These are phyloP conservation scores for Stenopsyche tienmushanensis DNA, from an alignment of 1,140 invertebrate genomes.

Conservation along the genomic window DNA sequence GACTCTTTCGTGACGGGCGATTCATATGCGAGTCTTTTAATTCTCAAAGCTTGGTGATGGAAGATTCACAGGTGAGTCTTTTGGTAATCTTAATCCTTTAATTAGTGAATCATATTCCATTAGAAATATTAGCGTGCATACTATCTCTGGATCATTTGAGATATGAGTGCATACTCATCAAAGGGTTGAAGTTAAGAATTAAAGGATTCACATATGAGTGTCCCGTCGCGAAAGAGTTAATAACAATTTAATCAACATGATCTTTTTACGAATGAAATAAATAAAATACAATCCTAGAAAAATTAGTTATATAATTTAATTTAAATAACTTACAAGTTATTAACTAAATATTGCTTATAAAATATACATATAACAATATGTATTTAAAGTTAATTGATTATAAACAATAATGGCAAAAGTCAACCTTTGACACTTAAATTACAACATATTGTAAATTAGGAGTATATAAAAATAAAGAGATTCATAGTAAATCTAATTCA, in stretches of 20 bases:
- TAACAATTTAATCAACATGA: not conserved
- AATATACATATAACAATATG: slow-evolving; percentile 26
- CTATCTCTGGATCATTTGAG: no score
- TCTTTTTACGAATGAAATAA: not conserved
- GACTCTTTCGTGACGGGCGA: no score
- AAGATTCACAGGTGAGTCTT: no score
- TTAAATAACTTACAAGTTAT: slow-evolving; percentile 40
- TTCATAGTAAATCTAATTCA: slow-evolving; percentile 20
- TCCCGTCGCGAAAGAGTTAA: no score
- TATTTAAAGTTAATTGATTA: slow-evolving; percentile 1
- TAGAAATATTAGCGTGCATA: no score
- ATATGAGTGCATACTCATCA: no score
- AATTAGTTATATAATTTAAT: slow-evolving; percentile 41
- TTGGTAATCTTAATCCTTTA: no score
- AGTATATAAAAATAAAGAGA: slow-evolving; percentile 25
- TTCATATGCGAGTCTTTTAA: no score
- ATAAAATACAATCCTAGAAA: slow-evolving; percentile 17
- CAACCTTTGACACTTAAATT: slow-evolving; percentile 12
- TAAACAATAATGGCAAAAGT: slow-evolving; percentile 25
- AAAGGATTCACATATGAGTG: no score
- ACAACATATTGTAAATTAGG: slow-evolving; percentile 10
- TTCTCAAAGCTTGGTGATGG: no score
- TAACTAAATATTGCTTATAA: slow-evolving; percentile 34
- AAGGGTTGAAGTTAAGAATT: no score
- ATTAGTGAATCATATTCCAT: no score